Percentiles rank a stretch among this genome's conserved stretches.
phyloP scores from a whole-genome alignment of 2,113 vertebrate genomes.

The Bubalus kerabau region DNA sequence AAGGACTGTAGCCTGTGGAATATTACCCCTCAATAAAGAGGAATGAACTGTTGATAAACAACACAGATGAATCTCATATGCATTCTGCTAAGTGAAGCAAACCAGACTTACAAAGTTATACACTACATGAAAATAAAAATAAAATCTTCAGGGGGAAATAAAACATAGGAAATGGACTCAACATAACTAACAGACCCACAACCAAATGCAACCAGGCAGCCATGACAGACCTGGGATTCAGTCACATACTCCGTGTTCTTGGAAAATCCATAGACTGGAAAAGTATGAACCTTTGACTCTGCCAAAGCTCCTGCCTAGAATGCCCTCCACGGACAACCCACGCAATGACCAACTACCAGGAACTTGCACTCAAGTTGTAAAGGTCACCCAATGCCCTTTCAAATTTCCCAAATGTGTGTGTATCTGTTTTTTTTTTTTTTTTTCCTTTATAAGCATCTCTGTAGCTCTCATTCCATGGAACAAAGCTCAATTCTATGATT shows the following conservation, averaged over 20 bases:
- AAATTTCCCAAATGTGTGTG: not conserved
- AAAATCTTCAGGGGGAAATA: not conserved
- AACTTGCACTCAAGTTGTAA: not conserved
- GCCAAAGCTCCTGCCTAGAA: not conserved
- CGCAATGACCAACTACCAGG: not conserved
- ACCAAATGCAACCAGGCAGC: not conserved
- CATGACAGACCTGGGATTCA: not conserved
- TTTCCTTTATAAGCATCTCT: not conserved
- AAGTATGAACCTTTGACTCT: not conserved
- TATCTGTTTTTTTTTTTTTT: not conserved
- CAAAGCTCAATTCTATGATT: not conserved
- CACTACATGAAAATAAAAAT: not conserved
- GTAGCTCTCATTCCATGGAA: not conserved
- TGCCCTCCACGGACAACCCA: not conserved
- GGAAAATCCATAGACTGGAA: not conserved
- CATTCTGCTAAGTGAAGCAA: not conserved
- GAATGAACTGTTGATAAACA: not conserved
- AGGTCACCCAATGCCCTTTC: not conserved
- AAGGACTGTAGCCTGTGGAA: not conserved
- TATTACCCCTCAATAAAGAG: not conserved
- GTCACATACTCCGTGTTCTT: not conserved
- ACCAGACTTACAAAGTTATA: not conserved
- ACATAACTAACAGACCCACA: not conserved
- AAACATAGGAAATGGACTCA: not conserved
- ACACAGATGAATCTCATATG: not conserved